phyloP scores from a whole-genome alignment of 2,113 vertebrate species.

The Cheirogaleus medius region DNA sequence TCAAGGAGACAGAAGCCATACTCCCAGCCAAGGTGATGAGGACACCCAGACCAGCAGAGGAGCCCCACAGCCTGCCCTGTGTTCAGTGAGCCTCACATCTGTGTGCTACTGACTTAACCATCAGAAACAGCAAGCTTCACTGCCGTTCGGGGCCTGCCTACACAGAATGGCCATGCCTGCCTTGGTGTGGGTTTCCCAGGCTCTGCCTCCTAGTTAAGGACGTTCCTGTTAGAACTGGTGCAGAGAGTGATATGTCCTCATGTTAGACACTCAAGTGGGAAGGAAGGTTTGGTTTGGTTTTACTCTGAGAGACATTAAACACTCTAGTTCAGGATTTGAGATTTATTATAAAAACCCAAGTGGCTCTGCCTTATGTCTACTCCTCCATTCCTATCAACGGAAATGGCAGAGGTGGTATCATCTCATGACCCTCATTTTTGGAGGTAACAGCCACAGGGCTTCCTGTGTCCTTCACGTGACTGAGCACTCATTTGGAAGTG shows the following conservation, averaged over 20 bases:
- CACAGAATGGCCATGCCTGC: not conserved
- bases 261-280: not conserved
- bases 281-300: not conserved
- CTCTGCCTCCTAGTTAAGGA: not conserved
- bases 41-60: not conserved
- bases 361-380: not conserved
- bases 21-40: not conserved
- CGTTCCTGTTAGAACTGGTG: not conserved
- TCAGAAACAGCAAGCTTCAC: not conserved
- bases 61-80: not conserved
- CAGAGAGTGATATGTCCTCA: not conserved
- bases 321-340: not conserved
- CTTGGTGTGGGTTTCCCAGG: not conserved
- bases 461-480: not conserved
- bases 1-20: not conserved
- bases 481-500: not conserved
- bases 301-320: not conserved
- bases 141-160: not conserved
- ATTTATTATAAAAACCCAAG: not conserved
- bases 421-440: not conserved
- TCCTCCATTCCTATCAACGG: not conserved
- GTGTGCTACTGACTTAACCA: not conserved
- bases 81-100: not conserved
- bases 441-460: not conserved
- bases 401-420: not conserved